Evolutionary conservation across 2,797 vertebrate genomes (phyloP).

Genomic region (Eulemur mongoz): DNA sequence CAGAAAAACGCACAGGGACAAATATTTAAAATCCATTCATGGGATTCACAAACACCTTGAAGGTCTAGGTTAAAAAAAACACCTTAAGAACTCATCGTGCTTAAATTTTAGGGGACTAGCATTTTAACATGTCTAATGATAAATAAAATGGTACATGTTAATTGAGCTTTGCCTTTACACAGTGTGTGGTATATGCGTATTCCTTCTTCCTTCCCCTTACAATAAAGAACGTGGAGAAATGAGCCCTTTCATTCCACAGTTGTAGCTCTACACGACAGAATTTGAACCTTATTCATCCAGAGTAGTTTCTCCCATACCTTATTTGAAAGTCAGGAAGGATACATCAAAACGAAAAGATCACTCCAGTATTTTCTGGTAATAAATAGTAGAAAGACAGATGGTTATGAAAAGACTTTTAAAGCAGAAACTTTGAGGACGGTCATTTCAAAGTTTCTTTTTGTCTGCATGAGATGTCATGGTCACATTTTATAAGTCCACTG

Average conservation of each 20-base stretch:
- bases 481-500: not conserved
- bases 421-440: not conserved
- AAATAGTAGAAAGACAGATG: slow-evolving; percentile 15
- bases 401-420: slow-evolving; percentile 30
- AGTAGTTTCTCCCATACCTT: not conserved
- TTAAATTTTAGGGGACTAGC: not conserved
- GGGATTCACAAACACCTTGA: not conserved
- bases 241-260: not conserved
- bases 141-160: not conserved
- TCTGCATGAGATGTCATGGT: not conserved
- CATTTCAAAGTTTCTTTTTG: slow-evolving; percentile 32
- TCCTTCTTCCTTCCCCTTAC: not conserved
- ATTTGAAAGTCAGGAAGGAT: slow-evolving; percentile 12
- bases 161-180: not conserved
- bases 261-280: not conserved
- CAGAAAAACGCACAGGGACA: not conserved
- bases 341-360: slow-evolving; percentile 11
- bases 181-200: not conserved
- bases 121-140: slow-evolving; percentile 6
- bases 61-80: not conserved
- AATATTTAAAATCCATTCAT: not conserved
- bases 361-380: not conserved
- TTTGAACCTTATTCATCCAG: not conserved
- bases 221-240: not conserved
- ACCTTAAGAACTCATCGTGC: not conserved